Percentiles rank a stretch among this genome's conserved stretches.
phyloP scores from a whole-genome alignment of 1,140 invertebrate species.

The Cydia amplana region DNA sequence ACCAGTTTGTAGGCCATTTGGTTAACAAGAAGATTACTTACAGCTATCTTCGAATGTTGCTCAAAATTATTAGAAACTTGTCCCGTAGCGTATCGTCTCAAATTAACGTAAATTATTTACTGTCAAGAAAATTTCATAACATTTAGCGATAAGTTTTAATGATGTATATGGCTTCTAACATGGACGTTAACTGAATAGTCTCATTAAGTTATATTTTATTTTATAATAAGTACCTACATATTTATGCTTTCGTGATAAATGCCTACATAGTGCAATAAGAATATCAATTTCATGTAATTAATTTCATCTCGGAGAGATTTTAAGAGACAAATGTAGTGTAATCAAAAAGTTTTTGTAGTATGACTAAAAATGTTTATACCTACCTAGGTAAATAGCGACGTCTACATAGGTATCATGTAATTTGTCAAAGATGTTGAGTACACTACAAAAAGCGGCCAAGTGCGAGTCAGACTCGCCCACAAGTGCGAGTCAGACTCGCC shows the following conservation, averaged over 20 bases:
- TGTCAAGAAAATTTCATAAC: slow-evolving; percentile 23
- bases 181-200: slow-evolving; percentile 9
- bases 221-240: not conserved
- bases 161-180: not conserved
- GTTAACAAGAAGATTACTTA: slow-evolving; percentile 53
- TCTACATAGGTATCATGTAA: not conserved
- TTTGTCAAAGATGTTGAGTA: too few relatives aligned
- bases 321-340: too few relatives aligned
- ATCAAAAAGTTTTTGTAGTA: not conserved
- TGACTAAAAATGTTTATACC: not conserved
- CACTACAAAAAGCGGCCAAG: too few relatives aligned
- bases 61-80: slow-evolving; percentile 47
- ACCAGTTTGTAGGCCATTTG: slow-evolving; percentile 47
- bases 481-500: too few relatives aligned
- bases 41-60: slow-evolving; percentile 39
- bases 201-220: not conserved
- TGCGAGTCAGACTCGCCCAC: too few relatives aligned
- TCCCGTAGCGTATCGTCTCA: slow-evolving; percentile 40
- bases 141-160: slow-evolving; percentile 13
- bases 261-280: not conserved
- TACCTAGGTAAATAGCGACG: not conserved
- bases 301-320: not conserved
- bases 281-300: not conserved
- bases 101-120: slow-evolving; percentile 42
- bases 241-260: not conserved